Conservation (phyloP, 2,797 vertebrate species). For the Percopsis omiscomaycus region DNA sequence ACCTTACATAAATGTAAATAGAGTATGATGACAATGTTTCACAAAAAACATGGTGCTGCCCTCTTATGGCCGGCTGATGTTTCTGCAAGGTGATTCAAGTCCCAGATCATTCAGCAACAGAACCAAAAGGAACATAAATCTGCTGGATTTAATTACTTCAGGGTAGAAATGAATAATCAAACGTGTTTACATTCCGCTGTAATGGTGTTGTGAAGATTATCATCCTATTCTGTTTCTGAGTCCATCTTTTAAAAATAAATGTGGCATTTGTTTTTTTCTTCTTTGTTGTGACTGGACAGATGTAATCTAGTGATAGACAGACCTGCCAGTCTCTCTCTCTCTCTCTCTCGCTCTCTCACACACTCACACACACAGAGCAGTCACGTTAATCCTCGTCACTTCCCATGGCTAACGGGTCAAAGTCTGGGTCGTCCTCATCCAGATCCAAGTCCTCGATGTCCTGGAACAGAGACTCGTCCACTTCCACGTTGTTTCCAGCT, state of each 20-base stretch:
- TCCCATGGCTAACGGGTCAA: slow-evolving; percentile 86
- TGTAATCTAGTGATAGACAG: slow-evolving; percentile 19
- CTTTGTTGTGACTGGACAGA: slow-evolving; percentile 63
- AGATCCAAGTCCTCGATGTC: slow-evolving; percentile 96
- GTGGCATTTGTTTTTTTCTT: slow-evolving; percentile 23
- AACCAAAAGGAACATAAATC: slow-evolving; percentile 14
- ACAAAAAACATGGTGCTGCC: slow-evolving; percentile 24
- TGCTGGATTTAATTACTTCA: slow-evolving; percentile 42
- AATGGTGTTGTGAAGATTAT: slow-evolving; percentile 18
- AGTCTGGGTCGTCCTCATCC: slow-evolving; percentile 93
- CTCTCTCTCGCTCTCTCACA: no score
- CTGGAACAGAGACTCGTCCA: slow-evolving; percentile 97
- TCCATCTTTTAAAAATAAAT: slow-evolving; percentile 67
- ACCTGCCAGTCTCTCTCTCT: no score
- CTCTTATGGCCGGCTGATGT: slow-evolving; percentile 17
- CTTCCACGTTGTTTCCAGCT: slow-evolving; percentile 95
- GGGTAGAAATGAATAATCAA: slow-evolving; percentile 36
- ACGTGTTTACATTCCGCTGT: slow-evolving; percentile 16
- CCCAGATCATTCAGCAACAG: slow-evolving; percentile 2
- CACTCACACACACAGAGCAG: neutral
- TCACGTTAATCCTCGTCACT: slow-evolving; percentile 83
- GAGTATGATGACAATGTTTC: neutral
- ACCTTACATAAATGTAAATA: neutral
- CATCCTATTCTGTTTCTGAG: slow-evolving; percentile 49
- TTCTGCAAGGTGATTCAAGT: slow-evolving; percentile 2